phyloP scores from a whole-genome alignment of 2,888 invertebrate species.

The Tribolium freemani region DNA sequence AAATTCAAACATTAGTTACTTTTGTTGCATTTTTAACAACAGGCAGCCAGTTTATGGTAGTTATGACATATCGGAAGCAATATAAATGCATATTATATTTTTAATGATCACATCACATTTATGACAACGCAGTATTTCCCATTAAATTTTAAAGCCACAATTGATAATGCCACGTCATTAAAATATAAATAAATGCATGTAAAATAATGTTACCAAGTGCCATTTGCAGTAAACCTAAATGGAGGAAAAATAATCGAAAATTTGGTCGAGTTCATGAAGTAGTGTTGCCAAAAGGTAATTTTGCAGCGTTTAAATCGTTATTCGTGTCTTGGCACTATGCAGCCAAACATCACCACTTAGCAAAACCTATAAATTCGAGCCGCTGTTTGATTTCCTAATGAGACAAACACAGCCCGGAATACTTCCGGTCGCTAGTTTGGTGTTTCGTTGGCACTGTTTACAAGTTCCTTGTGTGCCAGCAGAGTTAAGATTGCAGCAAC shows the following conservation, averaged over 20 bases:
- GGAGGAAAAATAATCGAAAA: neutral
- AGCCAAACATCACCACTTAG: slow-evolving; percentile 55
- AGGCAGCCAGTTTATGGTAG: neutral
- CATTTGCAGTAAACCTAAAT: slow-evolving; percentile 3
- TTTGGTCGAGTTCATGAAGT: neutral
- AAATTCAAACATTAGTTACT: neutral
- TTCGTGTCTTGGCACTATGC: slow-evolving; percentile 4
- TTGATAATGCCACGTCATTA: neutral
- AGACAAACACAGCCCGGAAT: slow-evolving; percentile 62
- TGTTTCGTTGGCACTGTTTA: slow-evolving; percentile 58
- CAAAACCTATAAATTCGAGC: slow-evolving; percentile 60
- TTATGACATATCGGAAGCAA: neutral
- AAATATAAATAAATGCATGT: neutral
- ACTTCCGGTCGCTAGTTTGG: slow-evolving; percentile 59
- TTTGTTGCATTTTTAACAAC: neutral
- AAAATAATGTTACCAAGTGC: neutral
- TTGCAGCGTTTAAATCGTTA: slow-evolving; percentile 4
- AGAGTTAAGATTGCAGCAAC: slow-evolving; percentile 37
- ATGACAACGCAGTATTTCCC: neutral
- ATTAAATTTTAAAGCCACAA: neutral
- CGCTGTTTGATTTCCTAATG: slow-evolving; percentile 65
- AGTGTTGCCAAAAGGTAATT: neutral
- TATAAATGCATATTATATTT: neutral
- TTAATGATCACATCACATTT: neutral
- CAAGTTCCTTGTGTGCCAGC: slow-evolving; percentile 48